A percentile compares a stretch with the other conserved stretches of the same genome.
These are phyloP conservation scores for Halichondria panicea DNA, from an alignment of 37 sponge, comb jelly and placozoan genomes.

Conservation along the genomic window DNA sequence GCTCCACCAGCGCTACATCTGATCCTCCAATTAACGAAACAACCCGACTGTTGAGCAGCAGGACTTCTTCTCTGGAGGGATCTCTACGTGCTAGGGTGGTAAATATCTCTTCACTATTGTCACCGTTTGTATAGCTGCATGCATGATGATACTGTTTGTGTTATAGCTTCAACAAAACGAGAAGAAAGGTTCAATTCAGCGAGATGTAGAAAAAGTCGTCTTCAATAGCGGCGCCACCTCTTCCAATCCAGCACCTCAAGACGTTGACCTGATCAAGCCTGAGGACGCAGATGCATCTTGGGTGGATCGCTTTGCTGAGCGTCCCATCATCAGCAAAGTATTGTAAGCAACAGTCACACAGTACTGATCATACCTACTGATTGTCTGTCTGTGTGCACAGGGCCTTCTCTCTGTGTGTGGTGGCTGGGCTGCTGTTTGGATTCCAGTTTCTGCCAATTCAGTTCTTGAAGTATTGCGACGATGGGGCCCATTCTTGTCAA, in stretches of 20 bases:
- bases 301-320: constrained; percentile 56
- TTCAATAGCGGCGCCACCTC: not conserved
- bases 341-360: not conserved
- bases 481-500: constrained; percentile 40
- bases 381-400: too few relatives aligned
- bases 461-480: constrained; percentile 54
- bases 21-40: not conserved
- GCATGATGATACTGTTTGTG: too few relatives aligned
- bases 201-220: too few relatives aligned
- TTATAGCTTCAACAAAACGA: too few relatives aligned
- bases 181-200: too few relatives aligned
- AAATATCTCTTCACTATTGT: too few relatives aligned
- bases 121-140: too few relatives aligned
- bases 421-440: constrained; percentile 66
- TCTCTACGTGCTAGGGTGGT: constrained; percentile 38
- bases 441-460: constrained; percentile 52
- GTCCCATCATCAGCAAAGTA: too few relatives aligned
- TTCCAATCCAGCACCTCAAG: constrained; percentile 8
- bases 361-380: not conserved
- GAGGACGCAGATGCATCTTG: constrained; percentile 65
- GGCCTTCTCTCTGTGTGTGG: constrained; percentile 54
- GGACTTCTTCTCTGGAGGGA: constrained; percentile 2
- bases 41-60: not conserved
- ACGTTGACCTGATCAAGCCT: constrained; percentile 19
- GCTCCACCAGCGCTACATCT: not conserved